These are phyloP conservation scores for Tenualosa thibaudeaui DNA, from an alignment of 2,797 vertebrate species.

Conservation along the genomic window DNA sequence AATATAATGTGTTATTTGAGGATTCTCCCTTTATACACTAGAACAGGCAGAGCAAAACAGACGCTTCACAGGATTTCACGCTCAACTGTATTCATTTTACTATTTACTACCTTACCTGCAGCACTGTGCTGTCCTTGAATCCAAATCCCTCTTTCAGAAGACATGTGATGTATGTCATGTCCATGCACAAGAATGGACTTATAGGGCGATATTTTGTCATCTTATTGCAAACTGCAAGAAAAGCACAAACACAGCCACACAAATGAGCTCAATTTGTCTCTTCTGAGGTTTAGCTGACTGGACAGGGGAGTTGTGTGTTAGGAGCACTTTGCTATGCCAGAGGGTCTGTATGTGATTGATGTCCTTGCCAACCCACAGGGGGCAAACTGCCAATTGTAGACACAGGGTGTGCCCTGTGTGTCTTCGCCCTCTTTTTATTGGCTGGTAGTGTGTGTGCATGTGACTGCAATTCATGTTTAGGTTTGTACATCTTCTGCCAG, in stretches of 20 bases:
- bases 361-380: constrained; percentile 55
- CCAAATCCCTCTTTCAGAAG: constrained; percentile 96
- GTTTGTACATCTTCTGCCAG: constrained; percentile 52
- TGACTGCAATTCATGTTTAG: constrained; percentile 21
- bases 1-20: not conserved
- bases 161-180: constrained; percentile 94
- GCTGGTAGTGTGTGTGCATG: constrained; percentile 57
- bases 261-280: constrained; percentile 10
- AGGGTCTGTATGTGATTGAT: constrained; percentile 58
- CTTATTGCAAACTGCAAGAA: constrained; percentile 88
- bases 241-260: constrained; percentile 21
- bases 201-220: constrained; percentile 87
- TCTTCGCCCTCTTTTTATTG: constrained; percentile 50
- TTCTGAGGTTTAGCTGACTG: constrained; percentile 48
- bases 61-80: not conserved
- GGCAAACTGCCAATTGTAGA: constrained; percentile 50
- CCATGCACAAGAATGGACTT: constrained; percentile 97
- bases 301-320: constrained; percentile 54
- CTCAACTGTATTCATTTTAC: constrained; percentile 9
- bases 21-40: not conserved
- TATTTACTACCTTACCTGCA: constrained; percentile 79
- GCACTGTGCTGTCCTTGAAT: constrained; percentile 87
- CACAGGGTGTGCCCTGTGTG: constrained; percentile 50
- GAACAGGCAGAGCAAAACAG: not conserved
- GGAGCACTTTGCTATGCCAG: constrained; percentile 47